phyloP scores from a whole-genome alignment of 2,797 vertebrate genomes.

The Tapirus indicus region DNA sequence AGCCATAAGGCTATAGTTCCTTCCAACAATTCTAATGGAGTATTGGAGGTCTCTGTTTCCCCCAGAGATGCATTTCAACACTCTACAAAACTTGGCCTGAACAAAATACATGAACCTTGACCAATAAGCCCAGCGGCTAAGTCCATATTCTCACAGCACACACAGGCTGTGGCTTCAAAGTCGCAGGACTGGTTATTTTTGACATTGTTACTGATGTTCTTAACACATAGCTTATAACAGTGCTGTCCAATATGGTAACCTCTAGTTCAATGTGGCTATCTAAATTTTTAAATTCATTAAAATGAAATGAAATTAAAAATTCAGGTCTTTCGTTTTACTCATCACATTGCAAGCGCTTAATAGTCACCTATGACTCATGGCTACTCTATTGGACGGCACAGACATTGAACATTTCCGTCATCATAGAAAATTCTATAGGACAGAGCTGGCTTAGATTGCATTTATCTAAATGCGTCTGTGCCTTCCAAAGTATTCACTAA shows the following conservation, averaged over 20 bases:
- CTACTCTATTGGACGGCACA: neutral
- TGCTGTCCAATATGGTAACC: neutral
- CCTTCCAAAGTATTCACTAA: neutral
- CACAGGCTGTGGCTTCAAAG: neutral
- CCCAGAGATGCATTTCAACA: neutral
- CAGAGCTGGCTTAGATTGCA: neutral
- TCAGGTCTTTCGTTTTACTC: neutral
- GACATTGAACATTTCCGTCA: neutral
- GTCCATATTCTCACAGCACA: rapidly evolving
- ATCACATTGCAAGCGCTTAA: neutral
- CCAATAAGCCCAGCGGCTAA: rapidly evolving
- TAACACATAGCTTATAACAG: neutral
- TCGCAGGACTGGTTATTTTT: neutral
- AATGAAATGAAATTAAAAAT: neutral
- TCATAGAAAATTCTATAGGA: neutral
- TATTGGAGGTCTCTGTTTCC: rapidly evolving
- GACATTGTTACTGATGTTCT: neutral
- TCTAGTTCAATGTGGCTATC: neutral
- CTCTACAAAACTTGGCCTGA: rapidly evolving
- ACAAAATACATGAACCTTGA: rapidly evolving
- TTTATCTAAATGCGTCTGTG: neutral
- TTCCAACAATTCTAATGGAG: rapidly evolving
- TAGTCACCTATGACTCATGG: neutral
- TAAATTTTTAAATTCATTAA: neutral
- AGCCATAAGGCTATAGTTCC: rapidly evolving